Conservation (phyloP, 2,888 invertebrate genomes). For the Drosophila anomalata region DNA sequence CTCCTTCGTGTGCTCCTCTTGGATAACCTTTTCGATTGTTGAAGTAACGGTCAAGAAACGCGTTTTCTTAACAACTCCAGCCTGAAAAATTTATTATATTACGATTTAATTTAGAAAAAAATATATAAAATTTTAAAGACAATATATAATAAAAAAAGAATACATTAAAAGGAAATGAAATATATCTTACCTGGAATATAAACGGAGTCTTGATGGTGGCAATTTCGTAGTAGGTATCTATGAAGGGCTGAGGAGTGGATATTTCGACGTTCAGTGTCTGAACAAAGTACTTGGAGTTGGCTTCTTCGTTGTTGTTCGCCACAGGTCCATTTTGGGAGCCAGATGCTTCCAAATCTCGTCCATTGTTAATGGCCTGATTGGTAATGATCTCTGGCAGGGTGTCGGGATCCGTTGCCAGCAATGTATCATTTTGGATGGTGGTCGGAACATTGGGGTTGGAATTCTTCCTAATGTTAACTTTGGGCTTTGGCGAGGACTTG, state of each 20-base stretch:
- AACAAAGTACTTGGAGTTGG: constrained; percentile 85
- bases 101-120: not conserved
- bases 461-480: constrained; percentile 91
- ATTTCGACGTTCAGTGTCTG: constrained; percentile 95
- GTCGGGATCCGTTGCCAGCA: constrained; percentile 59
- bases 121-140: not conserved
- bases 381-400: constrained; percentile 80
- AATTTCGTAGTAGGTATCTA: constrained; percentile 94
- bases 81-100: constrained; percentile 85
- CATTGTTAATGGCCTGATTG: constrained; percentile 56
- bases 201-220: constrained; percentile 96
- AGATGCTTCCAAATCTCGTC: constrained; percentile 88
- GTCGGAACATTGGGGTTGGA: constrained; percentile 86
- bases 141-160: not conserved
- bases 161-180: not conserved
- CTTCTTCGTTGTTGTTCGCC: constrained; percentile 82
- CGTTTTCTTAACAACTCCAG: constrained; percentile 93
- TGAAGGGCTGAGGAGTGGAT: constrained; percentile 93
- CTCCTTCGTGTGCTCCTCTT: constrained; percentile 85
- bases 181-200: constrained; percentile 90
- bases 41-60: constrained; percentile 94
- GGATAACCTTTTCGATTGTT: constrained; percentile 91
- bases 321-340: constrained; percentile 87
- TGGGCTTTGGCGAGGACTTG: constrained; percentile 94
- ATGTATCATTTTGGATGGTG: constrained; percentile 52